phyloP scores from a whole-genome alignment of 1,140 invertebrate species.

The Coenobita brevimanus region DNA sequence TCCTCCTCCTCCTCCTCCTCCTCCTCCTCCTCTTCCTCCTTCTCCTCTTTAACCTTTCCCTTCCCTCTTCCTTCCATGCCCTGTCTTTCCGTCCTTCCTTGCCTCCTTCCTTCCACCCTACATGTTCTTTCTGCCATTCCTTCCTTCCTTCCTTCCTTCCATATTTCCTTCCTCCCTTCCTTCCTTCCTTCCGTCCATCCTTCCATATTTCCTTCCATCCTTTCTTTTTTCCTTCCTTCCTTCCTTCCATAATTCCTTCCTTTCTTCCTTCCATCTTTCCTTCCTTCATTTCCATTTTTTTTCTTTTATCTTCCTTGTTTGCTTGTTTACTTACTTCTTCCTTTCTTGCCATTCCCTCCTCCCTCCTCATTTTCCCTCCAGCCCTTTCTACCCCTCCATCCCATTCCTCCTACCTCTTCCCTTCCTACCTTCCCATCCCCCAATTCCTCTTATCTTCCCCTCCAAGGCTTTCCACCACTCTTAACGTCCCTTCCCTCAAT shows the following conservation, averaged over 20 bases:
- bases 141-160: not conserved
- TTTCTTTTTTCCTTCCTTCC: not conserved
- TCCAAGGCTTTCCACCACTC: no score
- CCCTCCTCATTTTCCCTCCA: no score
- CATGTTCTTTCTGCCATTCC: not conserved
- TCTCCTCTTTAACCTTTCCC: not conserved
- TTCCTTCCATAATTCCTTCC: not conserved
- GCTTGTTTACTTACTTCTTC: no score
- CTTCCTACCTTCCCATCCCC: no score
- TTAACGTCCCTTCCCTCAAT: no score
- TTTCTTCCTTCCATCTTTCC: not conserved
- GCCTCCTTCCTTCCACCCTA: not conserved
- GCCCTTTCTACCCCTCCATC: no score
- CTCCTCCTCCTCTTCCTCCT: not conserved
- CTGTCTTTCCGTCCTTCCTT: not conserved
- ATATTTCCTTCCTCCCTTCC: not conserved
- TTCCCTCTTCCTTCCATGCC: not conserved
- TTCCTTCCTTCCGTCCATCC: not conserved
- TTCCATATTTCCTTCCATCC: not conserved
- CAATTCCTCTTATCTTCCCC: no score
- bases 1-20: not conserved
- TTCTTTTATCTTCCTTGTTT: no score
- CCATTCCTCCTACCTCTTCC: no score
- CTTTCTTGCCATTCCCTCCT: no score
- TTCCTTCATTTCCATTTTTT: no score